Evolutionary conservation across 2,888 invertebrate species (phyloP), one percentile per base, ranked within the genome.

Genomic region (Protodeltote pygarga): DNA sequence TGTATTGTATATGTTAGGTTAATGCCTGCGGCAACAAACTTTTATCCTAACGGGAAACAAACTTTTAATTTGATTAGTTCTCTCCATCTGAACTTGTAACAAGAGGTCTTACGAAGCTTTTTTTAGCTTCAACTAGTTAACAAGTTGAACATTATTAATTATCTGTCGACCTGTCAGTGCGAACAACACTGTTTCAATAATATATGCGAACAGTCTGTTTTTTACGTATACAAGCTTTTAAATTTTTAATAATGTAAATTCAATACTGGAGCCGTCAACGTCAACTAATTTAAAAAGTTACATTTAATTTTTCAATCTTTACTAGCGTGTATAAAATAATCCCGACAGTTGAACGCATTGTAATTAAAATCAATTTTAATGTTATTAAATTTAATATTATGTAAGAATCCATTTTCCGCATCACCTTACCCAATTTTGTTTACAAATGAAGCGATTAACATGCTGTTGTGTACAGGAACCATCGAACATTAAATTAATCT

Each of bases 51-150:
- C 53, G 66, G 70, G 66, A 64, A 71, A 61, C 45, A 80, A n/a
- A 82, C 70, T 82, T 83, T 83, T 82, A 81, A 82, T 82, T 81
- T 80, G 80, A 78, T 81, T 81, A 80, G 81, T 79, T 80, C 59
- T 58, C 19, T 75, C 64, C 52, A 71, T 75, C 68, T 69, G 57
- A 71, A 74, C 67, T 74, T 71, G 65, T 73, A 73, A 76, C 71
- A 66, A 75, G 68, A 65, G 65, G 66, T 71, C 70, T 62, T 61
- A 42, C 38, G 27, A 70, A 72, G 62, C 73, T 75, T 74, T 74
- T 75, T 65, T 64, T 59, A 63, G 57, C 65, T 68, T 35, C 65
- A 62, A 62, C 61, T 71, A 64, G 52, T 64, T 67, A 66, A 60
- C 48, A 63, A 67, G 64, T 68, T 71, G 49, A 51, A 58, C 54